Base-by-base conservation (phyloP, 2,888 invertebrate species). In the Octonoba sinensis region DNA sequence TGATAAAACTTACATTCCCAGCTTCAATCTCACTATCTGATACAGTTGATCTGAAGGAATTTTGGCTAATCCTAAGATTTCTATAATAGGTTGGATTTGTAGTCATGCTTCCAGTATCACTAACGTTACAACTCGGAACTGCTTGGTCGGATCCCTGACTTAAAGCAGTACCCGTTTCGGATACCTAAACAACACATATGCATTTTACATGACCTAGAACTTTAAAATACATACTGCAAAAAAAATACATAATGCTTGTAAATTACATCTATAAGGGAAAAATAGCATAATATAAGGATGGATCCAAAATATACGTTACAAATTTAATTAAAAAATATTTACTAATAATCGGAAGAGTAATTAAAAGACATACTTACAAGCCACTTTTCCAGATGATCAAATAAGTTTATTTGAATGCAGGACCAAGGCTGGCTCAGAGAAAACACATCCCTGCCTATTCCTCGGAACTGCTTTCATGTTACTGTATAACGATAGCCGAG, bases 21-120 rank as follows among this genome's bases (percentile, higher is more conserved):
- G 84, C 85, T 90, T 95, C 94, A 88, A 95, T 94, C 91, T 97
- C 97, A 88, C 96, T 96, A 90, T 97, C 97, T 86, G 96, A 97
- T 87, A 96, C 94, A 86, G 96, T 95, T 87, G 96, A 95, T 88
- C 96, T 93, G 73, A 89, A 88, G 75, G 88, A 87, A 87, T 94
- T 93, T 89, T 93, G 92, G 87, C 91, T 93, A 88, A 92, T 92
- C 89, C 92, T 92, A 89, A 91, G 93, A 87, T 90, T 90, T 89
- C 91, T 92, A 89, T 91, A 84, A 77, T 85, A 93, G 87, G 93
- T 93, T 86, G 94, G 92, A 90, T 93, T 93, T 88, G 93, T 93
- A 87, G 94, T 93, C 90, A 94, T 93, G 88, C 93, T 94, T 88
- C 94, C 94, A 87, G 93, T 92, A 87, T 93, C 93, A 66, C 87